Evolutionary conservation across 2,113 vertebrate genomes (phyloP), one percentile per base, ranked within the genome.

Genomic region (Otocyon megalotis): DNA sequence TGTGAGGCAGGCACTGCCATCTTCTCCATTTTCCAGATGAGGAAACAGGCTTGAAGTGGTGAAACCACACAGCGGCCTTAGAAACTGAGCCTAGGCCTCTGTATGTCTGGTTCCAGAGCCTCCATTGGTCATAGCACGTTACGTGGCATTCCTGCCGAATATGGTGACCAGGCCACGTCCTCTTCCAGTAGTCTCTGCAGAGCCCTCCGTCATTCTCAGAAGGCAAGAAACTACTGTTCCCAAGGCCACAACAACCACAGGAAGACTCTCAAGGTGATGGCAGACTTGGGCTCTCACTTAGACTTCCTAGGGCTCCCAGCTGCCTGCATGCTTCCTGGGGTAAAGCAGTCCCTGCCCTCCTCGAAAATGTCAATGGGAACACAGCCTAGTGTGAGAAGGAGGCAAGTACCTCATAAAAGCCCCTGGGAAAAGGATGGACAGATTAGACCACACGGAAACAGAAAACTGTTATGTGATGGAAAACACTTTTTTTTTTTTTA

Each of bases 81-180:
- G 80, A 50, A 53, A 14, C 81, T 0, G 4, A 77, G 15, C 30
- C 4, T 24, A 4, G 30, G 10, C 22, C 83, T 53, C 0, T 37
- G 20, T 48, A 9, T 9, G 72, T 26, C 28, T 72, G 63, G 24
- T 48, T 81, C 56, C 48, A 56, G 1, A 32, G 63, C 11, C 24
- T 58, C 28, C 48, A 7, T 19, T n/a, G 72, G 19, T 54, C 62
- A 19, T 10, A 2, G 8, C 16, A 24, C 3, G 15, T 35, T 28
- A 4, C 12, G 3, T 2, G 12, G 17, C 35, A 10, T 0, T 0
- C 28, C 28, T 72, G 65, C 13, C 35, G 28, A 77, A 15, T 13
- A 77, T 43, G 22, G 16, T 20, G 43, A 12, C 14, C 20, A n/a
- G 50, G 35, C 9, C 54, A 56, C 5, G 15, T 7, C 35, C 74